phyloP scores from a whole-genome alignment of 92 coral and sea anemone species.

The Palythoa caribaeorum region DNA sequence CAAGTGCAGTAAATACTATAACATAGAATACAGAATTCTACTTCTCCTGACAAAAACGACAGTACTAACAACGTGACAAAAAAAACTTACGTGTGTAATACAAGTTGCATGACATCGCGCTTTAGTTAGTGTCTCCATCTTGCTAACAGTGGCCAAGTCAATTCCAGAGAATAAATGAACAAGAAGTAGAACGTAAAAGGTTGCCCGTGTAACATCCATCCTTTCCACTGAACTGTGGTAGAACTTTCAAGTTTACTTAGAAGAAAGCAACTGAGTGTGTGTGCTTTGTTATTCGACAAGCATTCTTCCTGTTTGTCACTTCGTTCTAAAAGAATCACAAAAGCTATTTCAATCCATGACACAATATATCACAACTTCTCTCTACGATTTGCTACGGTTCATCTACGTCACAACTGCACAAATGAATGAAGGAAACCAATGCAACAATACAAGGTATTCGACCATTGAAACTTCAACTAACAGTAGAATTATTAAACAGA shows the following conservation, averaged over 20 bases:
- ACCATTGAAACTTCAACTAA: too few species aligned
- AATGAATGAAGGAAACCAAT: too few species aligned
- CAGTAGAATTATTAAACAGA: too few species aligned
- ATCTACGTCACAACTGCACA: too few species aligned
- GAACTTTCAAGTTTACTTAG: neutral
- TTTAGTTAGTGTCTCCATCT: neutral
- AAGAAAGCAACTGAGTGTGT: neutral
- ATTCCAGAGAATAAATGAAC: neutral
- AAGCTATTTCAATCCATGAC: neutral
- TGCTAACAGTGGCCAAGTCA: neutral
- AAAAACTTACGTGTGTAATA: neutral
- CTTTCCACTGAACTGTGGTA: neutral
- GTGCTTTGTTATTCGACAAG: neutral
- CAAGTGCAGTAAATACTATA: too few species aligned
- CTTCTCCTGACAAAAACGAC: neutral
- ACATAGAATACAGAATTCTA: too few species aligned
- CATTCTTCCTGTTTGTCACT: neutral
- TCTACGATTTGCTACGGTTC: too few species aligned
- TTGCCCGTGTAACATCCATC: neutral
- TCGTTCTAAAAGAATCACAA: neutral
- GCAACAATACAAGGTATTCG: too few species aligned
- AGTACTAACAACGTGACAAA: neutral
- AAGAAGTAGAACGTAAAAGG: neutral
- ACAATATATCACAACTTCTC: neutral
- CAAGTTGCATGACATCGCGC: neutral